Evolutionary conservation across 2,888 invertebrate genomes (phyloP).

Genomic region (Oscheius onirici): DNA sequence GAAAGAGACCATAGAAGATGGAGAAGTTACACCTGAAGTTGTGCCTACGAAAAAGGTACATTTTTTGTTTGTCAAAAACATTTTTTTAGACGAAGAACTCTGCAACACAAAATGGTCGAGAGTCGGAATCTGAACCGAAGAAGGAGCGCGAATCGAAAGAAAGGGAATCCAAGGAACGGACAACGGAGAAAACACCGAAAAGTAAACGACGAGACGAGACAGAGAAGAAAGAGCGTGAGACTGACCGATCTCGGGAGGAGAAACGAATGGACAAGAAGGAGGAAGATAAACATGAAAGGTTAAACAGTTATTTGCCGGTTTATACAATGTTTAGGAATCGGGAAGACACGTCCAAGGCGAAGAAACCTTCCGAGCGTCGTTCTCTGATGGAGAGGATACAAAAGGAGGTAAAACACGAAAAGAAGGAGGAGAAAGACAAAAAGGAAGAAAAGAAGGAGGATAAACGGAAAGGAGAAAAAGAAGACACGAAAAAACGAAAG

Average conservation of each 20-base stretch:
- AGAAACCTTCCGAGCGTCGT: background rate
- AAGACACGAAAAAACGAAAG: slow-evolving; percentile 6
- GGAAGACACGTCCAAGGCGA: background rate
- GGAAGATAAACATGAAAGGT: background rate
- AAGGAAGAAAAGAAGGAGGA: background rate
- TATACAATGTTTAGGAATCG: background rate
- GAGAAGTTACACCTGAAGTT: slow-evolving; percentile 15
- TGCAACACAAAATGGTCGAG: slow-evolving; percentile 7
- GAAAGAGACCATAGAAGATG: slow-evolving; percentile 11
- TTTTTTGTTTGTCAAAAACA: background rate
- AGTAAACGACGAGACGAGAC: background rate
- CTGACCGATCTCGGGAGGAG: background rate
- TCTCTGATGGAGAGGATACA: background rate
- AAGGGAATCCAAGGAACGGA: slow-evolving; percentile 3
- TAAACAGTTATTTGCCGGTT: background rate
- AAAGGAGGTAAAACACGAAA: too few relatives aligned
- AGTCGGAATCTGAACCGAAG: background rate
- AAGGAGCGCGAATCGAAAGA: slow-evolving; percentile 10
- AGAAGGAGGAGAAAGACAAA: background rate
- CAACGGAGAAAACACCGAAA: slow-evolving; percentile 5
- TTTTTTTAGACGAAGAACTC: background rate
- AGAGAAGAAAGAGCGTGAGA: slow-evolving; percentile 8
- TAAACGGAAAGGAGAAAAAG: background rate
- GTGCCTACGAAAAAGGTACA: slow-evolving; percentile 11
- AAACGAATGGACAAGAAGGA: background rate